Percentiles rank a stretch among this genome's conserved stretches.
These are phyloP conservation scores for Drosophila picticornis DNA, from an alignment of 2,888 invertebrate genomes.

Conservation along the genomic window DNA sequence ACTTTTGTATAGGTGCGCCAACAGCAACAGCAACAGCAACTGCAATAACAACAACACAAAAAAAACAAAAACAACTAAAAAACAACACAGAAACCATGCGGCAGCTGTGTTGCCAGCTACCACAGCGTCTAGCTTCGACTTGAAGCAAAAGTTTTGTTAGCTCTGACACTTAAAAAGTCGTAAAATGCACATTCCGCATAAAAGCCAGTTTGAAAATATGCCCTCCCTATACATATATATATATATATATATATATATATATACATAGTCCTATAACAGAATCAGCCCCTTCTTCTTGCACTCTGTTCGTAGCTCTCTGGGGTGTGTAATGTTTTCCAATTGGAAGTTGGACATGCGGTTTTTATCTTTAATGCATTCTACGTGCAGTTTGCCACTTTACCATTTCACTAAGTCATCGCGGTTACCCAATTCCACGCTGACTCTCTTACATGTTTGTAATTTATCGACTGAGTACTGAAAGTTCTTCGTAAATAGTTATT, in stretches of 20 bases:
- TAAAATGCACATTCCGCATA: slow-evolving; percentile 76
- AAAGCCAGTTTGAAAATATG: slow-evolving; percentile 72
- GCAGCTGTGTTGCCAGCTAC: slow-evolving; percentile 31
- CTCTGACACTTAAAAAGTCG: slow-evolving; percentile 76
- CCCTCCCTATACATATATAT: slow-evolving; percentile 43
- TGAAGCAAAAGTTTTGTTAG: slow-evolving; percentile 69
- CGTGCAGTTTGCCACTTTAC: slow-evolving; percentile 44
- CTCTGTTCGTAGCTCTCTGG: slow-evolving; percentile 9
- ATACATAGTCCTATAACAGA: slow-evolving; percentile 2
- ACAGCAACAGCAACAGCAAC: slow-evolving; percentile 22
- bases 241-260: slow-evolving; percentile 20
- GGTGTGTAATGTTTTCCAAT: slow-evolving; percentile 59
- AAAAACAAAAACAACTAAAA: slow-evolving; percentile 13
- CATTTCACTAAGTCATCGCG: slow-evolving; percentile 14
- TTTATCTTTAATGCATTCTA: slow-evolving; percentile 65
- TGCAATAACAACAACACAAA: slow-evolving; percentile 10
- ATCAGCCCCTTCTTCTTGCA: background rate
- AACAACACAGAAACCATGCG: slow-evolving; percentile 3
- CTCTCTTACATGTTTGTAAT: background rate
- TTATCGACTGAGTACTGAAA: background rate
- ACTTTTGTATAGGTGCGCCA: slow-evolving; percentile 48
- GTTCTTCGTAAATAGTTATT: background rate
- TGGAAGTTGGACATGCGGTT: slow-evolving; percentile 55
- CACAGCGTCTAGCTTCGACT: slow-evolving; percentile 23
- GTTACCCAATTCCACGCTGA: background rate